Percentiles rank a stretch among this genome's conserved stretches.
Conservation (phyloP, 2,113 vertebrate genomes). For the Strix aluco region DNA sequence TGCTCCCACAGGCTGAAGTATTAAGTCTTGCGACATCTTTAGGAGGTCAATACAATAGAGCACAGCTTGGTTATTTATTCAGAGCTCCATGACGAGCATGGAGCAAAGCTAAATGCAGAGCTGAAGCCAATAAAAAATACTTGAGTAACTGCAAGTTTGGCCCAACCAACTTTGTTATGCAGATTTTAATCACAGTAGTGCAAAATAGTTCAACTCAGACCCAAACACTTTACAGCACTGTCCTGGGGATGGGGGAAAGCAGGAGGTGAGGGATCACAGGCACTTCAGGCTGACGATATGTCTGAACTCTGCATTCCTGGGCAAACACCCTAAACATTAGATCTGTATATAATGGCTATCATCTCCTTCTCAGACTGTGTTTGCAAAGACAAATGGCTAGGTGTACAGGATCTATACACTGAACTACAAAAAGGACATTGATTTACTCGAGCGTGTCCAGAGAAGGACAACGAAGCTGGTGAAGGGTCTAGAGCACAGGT, state of each 20-base stretch:
- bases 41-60: neutral
- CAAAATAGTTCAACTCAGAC: neutral
- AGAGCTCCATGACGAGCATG: neutral
- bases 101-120: neutral
- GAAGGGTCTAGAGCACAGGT: too few species aligned
- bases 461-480: too few species aligned
- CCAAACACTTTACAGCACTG: accelerated
- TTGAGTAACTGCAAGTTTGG: constrained; percentile 12
- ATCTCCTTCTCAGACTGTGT: neutral
- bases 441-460: too few species aligned
- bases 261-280: neutral
- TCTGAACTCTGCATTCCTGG: neutral
- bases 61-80: neutral
- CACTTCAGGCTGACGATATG: neutral
- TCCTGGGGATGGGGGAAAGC: neutral
- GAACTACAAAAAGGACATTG: too few species aligned
- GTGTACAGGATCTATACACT: accelerated
- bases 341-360: neutral
- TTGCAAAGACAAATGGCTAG: neutral
- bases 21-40: neutral
- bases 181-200: constrained; percentile 1
- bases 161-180: neutral
- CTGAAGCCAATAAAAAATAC: constrained; percentile 15
- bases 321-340: neutral
- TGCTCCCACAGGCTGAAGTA: neutral